Evolutionary conservation across 2,888 invertebrate genomes (phyloP), one percentile per base, ranked within the genome.

Genomic region (Tholera decimalis): DNA sequence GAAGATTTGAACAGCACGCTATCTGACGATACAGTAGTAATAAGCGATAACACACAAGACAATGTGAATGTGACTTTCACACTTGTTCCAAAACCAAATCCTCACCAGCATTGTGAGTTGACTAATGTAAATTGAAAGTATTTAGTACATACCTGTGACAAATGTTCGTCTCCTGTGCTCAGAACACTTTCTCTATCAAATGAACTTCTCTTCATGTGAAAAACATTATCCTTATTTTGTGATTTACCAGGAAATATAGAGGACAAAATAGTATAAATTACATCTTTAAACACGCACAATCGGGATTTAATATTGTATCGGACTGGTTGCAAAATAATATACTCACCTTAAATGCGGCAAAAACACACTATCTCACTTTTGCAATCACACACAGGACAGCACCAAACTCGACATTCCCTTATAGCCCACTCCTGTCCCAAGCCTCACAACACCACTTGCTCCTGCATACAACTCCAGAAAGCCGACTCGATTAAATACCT

Each of bases 11-110:
- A 53, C 39, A 53, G 53, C 53, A 53, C 54, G 41, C 18, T 41
- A 41, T 54, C 54, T 54, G 41, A 54, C 54, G 20, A 54, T 20
- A 54, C 41, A 54, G 41, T 54, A 41, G 39, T 54, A 41, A 28
- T 54, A 54, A 28, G 41, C 41, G 54, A 54, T 54, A 54, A 54
- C 20, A 39, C 41, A 54, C 54, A 41, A 54, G 30, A 54, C 20
- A 54, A 54, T 54, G 20, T 54, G 54, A 54, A 41, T 54, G 28
- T 54, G 54, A 54, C 54, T 54, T 28, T 41, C 41, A 30, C 54
- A 55, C 51, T 51, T 51, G 24, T 37, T 51, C 35, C 35, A 37
- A 37, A 51, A 51, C 51, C 51, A 51, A 35, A 37, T 51, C 51
- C 35, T 51, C 18, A 30, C 13, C 47, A 47, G 47, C 47, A 47